Percentiles rank a stretch among this genome's conserved stretches.
phyloP scores from a whole-genome alignment of 2,113 vertebrate species.

The Pithys albifrons region DNA sequence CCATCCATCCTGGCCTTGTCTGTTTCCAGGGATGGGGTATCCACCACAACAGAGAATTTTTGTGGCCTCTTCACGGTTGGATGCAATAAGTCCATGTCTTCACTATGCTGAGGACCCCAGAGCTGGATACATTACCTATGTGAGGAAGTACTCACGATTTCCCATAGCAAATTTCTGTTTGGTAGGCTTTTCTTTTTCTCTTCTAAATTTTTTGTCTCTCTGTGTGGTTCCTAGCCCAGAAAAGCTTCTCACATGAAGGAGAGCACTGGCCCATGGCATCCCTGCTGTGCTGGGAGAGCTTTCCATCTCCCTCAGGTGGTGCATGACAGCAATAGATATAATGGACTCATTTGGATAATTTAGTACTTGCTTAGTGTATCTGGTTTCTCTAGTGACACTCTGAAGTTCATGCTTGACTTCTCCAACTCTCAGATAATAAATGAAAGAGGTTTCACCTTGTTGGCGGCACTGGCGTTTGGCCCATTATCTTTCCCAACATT shows the following conservation, averaged over 20 bases:
- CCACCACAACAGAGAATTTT: not conserved
- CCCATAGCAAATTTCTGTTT: not conserved
- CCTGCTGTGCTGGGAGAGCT: not conserved
- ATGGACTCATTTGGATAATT: conserved; percentile 71
- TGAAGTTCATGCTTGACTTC: conserved; percentile 60
- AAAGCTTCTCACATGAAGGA: not conserved
- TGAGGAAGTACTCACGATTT: not conserved
- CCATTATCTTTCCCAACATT: not conserved
- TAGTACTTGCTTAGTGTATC: conserved; percentile 13
- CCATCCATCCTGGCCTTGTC: not conserved
- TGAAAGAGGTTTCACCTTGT: conserved; percentile 55
- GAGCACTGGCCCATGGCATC: not conserved
- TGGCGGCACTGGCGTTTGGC: not conserved
- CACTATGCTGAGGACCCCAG: not conserved
- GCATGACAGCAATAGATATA: conserved; percentile 72
- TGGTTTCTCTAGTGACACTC: conserved; percentile 48
- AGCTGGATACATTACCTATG: not conserved
- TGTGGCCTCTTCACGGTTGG: not conserved
- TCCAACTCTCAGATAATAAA: conserved; percentile 44
- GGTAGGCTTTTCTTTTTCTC: not conserved
- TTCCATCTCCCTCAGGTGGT: not conserved
- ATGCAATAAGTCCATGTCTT: not conserved
- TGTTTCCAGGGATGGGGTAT: not conserved
- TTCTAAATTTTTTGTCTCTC: not conserved
- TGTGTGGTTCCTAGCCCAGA: not conserved